phyloP scores from a whole-genome alignment of 2,888 invertebrate genomes.

The Eurois occulta region DNA sequence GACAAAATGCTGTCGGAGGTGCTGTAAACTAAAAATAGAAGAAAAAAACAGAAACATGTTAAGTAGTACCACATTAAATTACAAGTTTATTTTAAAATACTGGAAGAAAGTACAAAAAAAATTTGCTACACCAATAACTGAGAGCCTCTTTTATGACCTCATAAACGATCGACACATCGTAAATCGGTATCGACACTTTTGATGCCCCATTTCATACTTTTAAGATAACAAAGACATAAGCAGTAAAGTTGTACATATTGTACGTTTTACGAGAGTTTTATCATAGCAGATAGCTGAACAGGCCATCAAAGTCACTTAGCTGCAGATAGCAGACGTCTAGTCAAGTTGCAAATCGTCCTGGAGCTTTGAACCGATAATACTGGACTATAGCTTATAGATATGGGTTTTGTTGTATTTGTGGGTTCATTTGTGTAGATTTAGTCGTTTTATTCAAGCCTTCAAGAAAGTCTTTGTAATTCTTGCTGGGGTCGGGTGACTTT shows the following conservation, averaged over 20 bases:
- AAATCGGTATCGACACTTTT: constrained; percentile 67
- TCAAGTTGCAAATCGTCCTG: constrained; percentile 62
- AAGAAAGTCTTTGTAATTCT: not conserved
- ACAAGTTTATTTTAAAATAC: constrained; percentile 50
- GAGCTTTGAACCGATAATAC: constrained; percentile 64
- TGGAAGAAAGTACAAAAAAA: constrained; percentile 46
- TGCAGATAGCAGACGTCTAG: constrained; percentile 56
- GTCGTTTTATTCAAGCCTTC: constrained; percentile 16
- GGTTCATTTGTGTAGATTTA: constrained; percentile 3
- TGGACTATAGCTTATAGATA: constrained; percentile 39
- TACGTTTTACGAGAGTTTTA: constrained; percentile 68
- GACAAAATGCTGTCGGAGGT: not conserved
- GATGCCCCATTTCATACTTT: constrained; percentile 68
- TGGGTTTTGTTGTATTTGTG: constrained; percentile 23
- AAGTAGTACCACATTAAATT: constrained; percentile 11
- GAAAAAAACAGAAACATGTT: not conserved
- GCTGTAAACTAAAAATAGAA: not conserved
- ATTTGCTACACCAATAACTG: constrained; percentile 46
- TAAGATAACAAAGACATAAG: constrained; percentile 69
- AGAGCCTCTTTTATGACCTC: constrained; percentile 63
- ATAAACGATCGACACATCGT: constrained; percentile 67
- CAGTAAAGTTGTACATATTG: constrained; percentile 68
- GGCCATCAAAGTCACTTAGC: constrained; percentile 68
- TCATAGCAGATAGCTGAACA: constrained; percentile 65
- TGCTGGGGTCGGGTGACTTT: not conserved